Evolutionary conservation across 2,113 vertebrate genomes (phyloP), one percentile per base, ranked within the genome.

Genomic region (Lophotis ruficrista): DNA sequence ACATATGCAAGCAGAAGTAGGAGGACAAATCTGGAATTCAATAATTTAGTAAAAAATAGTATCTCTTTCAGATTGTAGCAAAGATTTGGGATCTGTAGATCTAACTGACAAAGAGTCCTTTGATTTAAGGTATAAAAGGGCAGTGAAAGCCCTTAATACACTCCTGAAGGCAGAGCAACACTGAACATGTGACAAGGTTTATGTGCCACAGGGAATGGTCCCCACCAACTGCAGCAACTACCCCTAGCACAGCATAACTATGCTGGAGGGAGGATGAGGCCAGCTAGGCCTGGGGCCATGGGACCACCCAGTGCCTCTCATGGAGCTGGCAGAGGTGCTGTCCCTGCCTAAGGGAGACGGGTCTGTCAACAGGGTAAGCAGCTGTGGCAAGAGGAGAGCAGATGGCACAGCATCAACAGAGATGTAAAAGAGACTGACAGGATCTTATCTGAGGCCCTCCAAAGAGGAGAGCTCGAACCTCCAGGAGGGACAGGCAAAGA

Each of bases 161-260:
- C 22, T 61, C 41, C 19, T 57, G 45, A 73, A 81, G 30, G 30
- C n/a, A 54, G 51, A 4, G 14, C 23, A 58, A 37, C 8, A 17
- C 22, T 41, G 41, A 41, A 3, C n/a, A n/a, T 41, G 30, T 24
- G 60, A 28, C 2, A 45, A 27, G 27, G n/a, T 4, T 76, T 51
- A 19, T 35, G 25, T 57, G 41, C 22, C 41, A 18, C 2, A 51
- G 12, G 25, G 22, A 19, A 51, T 2, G 1, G 15, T 24, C 15
- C 18, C 5, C 13, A 12, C 24, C 5, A 30, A 11, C 9, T 5
- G 13, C 17, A 66, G 33, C 20, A 66, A 25, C 38, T 17, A 37
- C 13, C 28, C 1, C 7, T 5, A 3, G 7, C 10, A 51, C 1
- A 1, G 21, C 24, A 10, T 4, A 47, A 22, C 25, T 16, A 2